These are phyloP conservation scores for Opisthocomus hoazin DNA, from an alignment of 2,113 vertebrate genomes.

Conservation along the genomic window DNA sequence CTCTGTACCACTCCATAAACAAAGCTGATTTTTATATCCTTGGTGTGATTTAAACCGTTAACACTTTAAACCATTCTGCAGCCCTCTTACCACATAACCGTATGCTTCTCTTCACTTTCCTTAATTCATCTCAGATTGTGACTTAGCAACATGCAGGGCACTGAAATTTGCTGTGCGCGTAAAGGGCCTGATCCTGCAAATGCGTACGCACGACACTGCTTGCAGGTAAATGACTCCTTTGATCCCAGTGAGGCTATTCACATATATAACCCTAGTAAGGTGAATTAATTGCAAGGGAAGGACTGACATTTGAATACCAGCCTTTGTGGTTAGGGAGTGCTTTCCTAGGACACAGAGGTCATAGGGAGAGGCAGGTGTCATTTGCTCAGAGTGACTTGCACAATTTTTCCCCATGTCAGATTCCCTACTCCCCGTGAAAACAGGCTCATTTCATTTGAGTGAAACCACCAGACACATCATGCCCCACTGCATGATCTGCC, in stretches of 20 bases:
- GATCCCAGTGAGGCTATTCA: not conserved
- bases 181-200: not conserved
- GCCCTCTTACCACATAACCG: not conserved
- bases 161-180: not conserved
- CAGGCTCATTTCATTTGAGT: fast-evolving
- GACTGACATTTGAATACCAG: not conserved
- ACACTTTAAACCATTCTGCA: not conserved
- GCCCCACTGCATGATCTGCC: not conserved
- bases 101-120: conserved; percentile 13
- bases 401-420: not conserved
- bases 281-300: not conserved
- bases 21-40: conserved; percentile 38
- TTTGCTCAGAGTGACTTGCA: not conserved
- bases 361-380: not conserved
- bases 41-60: conserved; percentile 44
- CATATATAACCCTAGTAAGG: not conserved
- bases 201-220: not conserved
- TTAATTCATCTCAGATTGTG: conserved; percentile 37
- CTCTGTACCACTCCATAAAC: conserved; percentile 37
- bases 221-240: not conserved
- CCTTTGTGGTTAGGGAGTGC: not conserved
- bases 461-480: not conserved
- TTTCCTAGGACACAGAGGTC: not conserved
- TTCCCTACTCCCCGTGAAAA: not conserved
- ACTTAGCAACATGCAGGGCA: not conserved